These are phyloP conservation scores for Scomber scombrus DNA, from an alignment of 2,113 vertebrate genomes.

Conservation along the genomic window DNA sequence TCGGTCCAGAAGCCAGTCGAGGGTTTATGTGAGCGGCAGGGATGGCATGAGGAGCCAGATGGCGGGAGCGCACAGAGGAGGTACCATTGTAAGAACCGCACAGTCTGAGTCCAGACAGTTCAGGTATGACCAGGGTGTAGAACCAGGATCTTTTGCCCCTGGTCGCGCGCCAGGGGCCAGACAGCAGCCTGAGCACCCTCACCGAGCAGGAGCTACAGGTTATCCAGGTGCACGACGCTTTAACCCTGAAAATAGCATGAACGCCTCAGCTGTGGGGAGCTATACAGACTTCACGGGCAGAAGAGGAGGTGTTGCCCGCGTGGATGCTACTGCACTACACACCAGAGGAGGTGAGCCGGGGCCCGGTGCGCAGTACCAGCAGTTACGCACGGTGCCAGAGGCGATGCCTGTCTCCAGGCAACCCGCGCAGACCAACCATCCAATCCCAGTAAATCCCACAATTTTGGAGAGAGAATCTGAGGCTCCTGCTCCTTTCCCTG, in stretches of 20 bases:
- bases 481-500: slow-evolving; percentile 2
- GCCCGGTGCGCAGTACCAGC: slow-evolving; percentile 37
- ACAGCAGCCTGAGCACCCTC: slow-evolving; percentile 32
- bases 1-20: slow-evolving; percentile 69
- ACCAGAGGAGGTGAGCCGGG: slow-evolving; percentile 19
- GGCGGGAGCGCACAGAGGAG: slow-evolving; percentile 46
- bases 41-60: slow-evolving; percentile 44
- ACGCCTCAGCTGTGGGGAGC: slow-evolving; percentile 29
- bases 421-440: slow-evolving; percentile 34
- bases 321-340: slow-evolving; percentile 18
- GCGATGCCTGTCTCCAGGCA: slow-evolving; percentile 43
- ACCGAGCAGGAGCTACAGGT: slow-evolving; percentile 30
- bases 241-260: slow-evolving; percentile 19
- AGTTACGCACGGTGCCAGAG: slow-evolving; percentile 37
- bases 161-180: slow-evolving; percentile 66
- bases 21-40: slow-evolving; percentile 70
- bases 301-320: neutral
- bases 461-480: slow-evolving; percentile 21
- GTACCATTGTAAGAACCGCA: slow-evolving; percentile 17
- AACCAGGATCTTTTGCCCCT: neutral
- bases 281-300: slow-evolving; percentile 29
- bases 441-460: slow-evolving; percentile 3
- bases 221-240: slow-evolving; percentile 46
- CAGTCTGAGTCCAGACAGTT: slow-evolving; percentile 41
- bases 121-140: slow-evolving; percentile 18